These are phyloP conservation scores for Nyctereutes procyonoides DNA, from an alignment of 2,113 vertebrate genomes.

Conservation along the genomic window DNA sequence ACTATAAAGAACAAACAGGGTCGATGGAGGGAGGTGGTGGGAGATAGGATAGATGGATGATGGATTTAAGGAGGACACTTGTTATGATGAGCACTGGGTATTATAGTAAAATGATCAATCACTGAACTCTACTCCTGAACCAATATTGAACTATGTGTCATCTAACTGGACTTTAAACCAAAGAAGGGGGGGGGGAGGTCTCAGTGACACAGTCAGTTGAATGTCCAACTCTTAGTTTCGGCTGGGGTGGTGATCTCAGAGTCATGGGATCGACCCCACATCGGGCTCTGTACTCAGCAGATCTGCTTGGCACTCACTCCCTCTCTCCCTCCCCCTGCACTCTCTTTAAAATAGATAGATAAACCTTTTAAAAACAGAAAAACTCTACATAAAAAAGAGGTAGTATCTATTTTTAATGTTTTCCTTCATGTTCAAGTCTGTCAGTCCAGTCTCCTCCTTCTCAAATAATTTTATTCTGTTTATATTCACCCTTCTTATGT, in stretches of 20 bases:
- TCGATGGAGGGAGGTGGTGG: neutral
- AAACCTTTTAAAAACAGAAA: no score
- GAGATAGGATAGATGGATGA: neutral
- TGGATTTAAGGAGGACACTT: neutral
- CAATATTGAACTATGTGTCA: neutral
- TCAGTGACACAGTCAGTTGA: neutral
- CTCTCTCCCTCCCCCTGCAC: no score
- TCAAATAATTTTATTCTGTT: neutral
- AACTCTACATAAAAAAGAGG: neutral
- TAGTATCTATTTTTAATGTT: neutral
- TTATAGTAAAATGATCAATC: neutral
- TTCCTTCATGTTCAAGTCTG: neutral
- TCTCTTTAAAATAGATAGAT: no score
- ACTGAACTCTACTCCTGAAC: neutral
- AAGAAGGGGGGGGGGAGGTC: no score
- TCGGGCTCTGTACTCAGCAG: no score
- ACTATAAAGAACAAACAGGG: neutral
- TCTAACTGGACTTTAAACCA: neutral
- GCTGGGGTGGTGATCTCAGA: no score
- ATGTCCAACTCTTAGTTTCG: neutral
- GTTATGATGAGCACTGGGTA: neutral
- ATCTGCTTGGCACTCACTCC: no score
- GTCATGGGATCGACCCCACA: no score
- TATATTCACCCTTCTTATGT: neutral
- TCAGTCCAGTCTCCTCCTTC: neutral